phyloP scores from a whole-genome alignment of 2,113 vertebrate species.

The Jacana jacana region DNA sequence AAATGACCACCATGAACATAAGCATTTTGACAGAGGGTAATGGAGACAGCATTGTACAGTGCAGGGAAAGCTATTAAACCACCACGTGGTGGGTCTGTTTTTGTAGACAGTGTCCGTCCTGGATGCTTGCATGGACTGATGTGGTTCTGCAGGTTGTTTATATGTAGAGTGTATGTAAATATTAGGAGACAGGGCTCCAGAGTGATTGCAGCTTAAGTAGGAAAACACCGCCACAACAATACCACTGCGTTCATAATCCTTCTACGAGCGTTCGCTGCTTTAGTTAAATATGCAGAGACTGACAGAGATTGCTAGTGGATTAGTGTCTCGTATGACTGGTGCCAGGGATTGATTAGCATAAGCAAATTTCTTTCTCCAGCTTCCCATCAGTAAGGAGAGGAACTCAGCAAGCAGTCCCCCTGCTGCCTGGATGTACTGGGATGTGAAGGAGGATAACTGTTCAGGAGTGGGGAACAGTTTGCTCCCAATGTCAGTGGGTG shows the following conservation, averaged over 20 bases:
- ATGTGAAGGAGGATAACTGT: background rate
- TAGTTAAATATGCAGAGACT: conserved; percentile 59
- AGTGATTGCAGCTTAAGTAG: background rate
- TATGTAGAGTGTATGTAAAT: background rate
- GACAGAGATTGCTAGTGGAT: conserved; percentile 58
- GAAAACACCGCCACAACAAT: conserved; percentile 50
- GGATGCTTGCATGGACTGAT: background rate
- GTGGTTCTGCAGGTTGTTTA: background rate
- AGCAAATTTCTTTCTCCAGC: conserved; percentile 41
- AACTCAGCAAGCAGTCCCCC: background rate
- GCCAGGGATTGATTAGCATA: conserved; percentile 60
- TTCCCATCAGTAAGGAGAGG: background rate
- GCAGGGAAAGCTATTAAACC: background rate
- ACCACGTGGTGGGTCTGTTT: accelerated
- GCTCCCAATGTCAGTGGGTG: background rate
- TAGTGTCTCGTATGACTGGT: conserved; percentile 25
- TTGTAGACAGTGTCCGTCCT: background rate
- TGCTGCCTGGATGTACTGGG: background rate
- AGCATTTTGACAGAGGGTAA: background rate
- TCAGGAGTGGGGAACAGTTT: background rate
- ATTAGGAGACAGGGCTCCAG: background rate
- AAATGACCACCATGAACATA: background rate
- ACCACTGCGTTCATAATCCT: conserved; percentile 35
- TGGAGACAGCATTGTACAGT: background rate
- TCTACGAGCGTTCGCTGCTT: background rate